Evolutionary conservation across 2,113 vertebrate species (phyloP), one percentile per base, ranked within the genome.

Genomic region (Oryzias javanicus): DNA sequence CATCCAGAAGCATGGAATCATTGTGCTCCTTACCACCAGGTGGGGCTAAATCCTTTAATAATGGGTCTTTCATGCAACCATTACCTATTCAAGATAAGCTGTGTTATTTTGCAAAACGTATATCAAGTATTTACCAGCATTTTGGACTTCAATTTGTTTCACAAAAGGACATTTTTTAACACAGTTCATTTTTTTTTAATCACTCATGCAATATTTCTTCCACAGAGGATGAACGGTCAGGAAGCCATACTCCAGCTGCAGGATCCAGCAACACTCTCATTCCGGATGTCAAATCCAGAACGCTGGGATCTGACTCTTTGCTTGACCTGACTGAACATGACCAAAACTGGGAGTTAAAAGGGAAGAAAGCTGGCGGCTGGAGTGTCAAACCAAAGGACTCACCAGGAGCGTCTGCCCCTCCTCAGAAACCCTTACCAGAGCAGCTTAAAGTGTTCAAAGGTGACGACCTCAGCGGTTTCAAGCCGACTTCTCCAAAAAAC

Each of bases 1-100:
- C 96, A 0, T 95, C 96, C 16, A 98, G 97, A 88, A 99, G 97
- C 84, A 99, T 99, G 97, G 97, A 99, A 78, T 99, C 97, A 0
- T 86, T 99, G 80, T 98, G 96, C 72, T 96, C 95, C 40, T 78
- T 95, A 67, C 92, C 96, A 61, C 92, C 94, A 89, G 97, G 97
- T 98, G 80, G 91, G 91, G 61, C 59, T 67, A 72, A 24, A 81
- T 49, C 19, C 10, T 48, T 16, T 4, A 12, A 14, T 12, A 48
- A 27, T 16, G 27, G 20, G 1, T 19, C 54, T 55, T n/a, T 60
- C 22, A 22, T 27, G 25, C 4, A 27, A 27, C 17, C 49, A 52
- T 52, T 15, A n/a, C 3, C 55, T n/a, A 60, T 40, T 27, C 7
- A 48, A 45, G 60, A 13, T 6, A 10, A 10, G 12, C 15, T 18